Evolutionary conservation across 53 echinoderm and acorn worm species (phyloP), one percentile per base, ranked within the genome.

Genomic region (Temnopleurus reevesii): DNA sequence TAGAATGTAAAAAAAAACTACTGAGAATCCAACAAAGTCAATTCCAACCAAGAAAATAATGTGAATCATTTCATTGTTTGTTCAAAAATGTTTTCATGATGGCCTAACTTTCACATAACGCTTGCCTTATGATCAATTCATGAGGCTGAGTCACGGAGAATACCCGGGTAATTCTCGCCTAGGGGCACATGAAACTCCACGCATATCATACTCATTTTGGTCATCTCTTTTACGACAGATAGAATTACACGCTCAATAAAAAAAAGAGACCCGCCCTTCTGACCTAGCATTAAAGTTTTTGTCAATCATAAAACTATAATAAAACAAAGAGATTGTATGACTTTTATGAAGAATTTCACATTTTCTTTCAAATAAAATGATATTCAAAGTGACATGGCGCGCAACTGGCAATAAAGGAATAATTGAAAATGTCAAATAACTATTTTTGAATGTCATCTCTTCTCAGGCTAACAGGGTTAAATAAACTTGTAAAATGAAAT

Each of bases 21-120:
- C n/a, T n/a, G n/a, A n/a, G n/a, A n/a, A n/a, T n/a, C n/a, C n/a
- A n/a, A n/a, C n/a, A n/a, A n/a, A n/a, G n/a, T n/a, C n/a, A n/a
- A n/a, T n/a, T n/a, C n/a, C n/a, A n/a, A n/a, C n/a, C n/a, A n/a
- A n/a, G n/a, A n/a, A n/a, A n/a, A n/a, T n/a, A n/a, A 8, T 71
- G 41, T 71, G 71, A 71, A 71, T 71, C 71, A 71, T 41, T 21
- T 0, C n/a, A 38, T 65, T 65, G 10, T 26, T 65, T 71, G 8
- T 71, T 71, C 23, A 36, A 71, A n/a, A 71, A 71, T 71, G 38
- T 71, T 41, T 71, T n/a, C 71, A 71, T n/a, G 43, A 71, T 71
- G 71, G 38, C 2, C 8, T 12, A 4, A 71, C 19, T 71, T 41
- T 71, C 71, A 41, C 71, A 71, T 41, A 38, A 71, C 19, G 19